A percentile compares a stretch with the other conserved stretches of the same genome.
Evolutionary conservation across 2,797 vertebrate species (phyloP).

Genomic region (Rhinatrema bivittatum): DNA sequence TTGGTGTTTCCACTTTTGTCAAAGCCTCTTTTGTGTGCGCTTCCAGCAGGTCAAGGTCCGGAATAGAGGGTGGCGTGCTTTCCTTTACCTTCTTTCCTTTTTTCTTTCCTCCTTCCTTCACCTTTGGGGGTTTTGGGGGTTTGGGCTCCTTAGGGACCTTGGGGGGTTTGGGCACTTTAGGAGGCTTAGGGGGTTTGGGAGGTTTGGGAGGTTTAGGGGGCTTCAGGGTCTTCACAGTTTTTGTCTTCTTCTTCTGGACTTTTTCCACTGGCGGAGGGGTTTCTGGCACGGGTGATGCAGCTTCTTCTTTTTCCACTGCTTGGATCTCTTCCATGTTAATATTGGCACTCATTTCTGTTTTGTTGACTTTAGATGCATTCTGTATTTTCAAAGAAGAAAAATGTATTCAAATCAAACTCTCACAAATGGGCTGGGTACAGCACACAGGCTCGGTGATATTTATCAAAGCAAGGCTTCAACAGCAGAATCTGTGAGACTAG

Average conservation of each 20-base stretch:
- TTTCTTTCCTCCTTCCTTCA: constrained; percentile 89
- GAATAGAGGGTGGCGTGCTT: constrained; percentile 66
- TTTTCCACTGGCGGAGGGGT: constrained; percentile 54
- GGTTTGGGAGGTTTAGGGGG: constrained; percentile 64
- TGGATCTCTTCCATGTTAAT: constrained; percentile 62
- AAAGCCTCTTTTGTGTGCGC: constrained; percentile 91
- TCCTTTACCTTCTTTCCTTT: constrained; percentile 86
- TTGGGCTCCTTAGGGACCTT: constrained; percentile 59
- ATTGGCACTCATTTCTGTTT: constrained; percentile 71
- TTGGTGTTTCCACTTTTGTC: constrained; percentile 90
- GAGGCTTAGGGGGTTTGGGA: constrained; percentile 61
- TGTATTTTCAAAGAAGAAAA: constrained; percentile 26
- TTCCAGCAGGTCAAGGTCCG: constrained; percentile 84
- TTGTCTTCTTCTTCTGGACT: constrained; percentile 63
- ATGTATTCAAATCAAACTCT: neutral
- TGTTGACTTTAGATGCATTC: constrained; percentile 81
- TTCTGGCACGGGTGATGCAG: constrained; percentile 52
- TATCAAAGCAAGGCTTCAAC: too few relatives aligned
- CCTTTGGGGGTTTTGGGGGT: constrained; percentile 58
- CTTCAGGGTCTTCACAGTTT: constrained; percentile 68
- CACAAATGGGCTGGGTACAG: too few relatives aligned
- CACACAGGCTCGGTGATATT: too few relatives aligned
- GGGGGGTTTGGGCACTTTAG: constrained; percentile 59
- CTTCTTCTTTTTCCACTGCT: constrained; percentile 70
- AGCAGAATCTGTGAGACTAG: too few relatives aligned